Percentiles rank a stretch among this genome's conserved stretches.
Evolutionary conservation across 1,140 invertebrate species (phyloP).

Genomic region (Cephus cinctus): DNA sequence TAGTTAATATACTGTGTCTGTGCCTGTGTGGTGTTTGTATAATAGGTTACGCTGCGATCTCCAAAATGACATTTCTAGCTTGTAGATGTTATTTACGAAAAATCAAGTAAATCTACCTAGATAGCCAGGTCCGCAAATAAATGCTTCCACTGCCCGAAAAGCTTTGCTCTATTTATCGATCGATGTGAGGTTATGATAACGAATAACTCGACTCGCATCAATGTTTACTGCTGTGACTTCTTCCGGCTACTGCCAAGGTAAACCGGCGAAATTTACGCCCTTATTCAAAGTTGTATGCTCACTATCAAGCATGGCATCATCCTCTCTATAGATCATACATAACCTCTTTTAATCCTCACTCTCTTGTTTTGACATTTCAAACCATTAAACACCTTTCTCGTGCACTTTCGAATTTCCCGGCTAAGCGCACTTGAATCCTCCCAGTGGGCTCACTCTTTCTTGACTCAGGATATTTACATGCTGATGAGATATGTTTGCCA

Average conservation of each 20-base stretch:
- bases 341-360: conserved; percentile 23
- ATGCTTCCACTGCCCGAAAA: conserved; percentile 9
- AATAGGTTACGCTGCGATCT: conserved; percentile 50
- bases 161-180: conserved; percentile 26
- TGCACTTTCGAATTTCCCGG: no score
- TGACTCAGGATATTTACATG: no score
- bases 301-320: conserved; percentile 13
- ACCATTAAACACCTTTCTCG: no score
- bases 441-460: no score
- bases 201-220: conserved; percentile 28
- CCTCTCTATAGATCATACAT: conserved; percentile 22
- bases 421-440: no score
- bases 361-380: conserved; percentile 29
- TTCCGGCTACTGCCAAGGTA: conserved; percentile 22
- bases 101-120: conserved; percentile 24
- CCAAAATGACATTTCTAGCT: conserved; percentile 48
- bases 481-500: no score
- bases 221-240: conserved; percentile 29
- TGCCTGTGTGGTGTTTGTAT: conserved; percentile 50
- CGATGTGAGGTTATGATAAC: conserved; percentile 44
- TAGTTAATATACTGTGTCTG: conserved; percentile 35
- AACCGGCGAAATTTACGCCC: conserved; percentile 18
- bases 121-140: conserved; percentile 19
- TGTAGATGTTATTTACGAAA: conserved; percentile 34
- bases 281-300: neutral